A percentile compares a stretch with the other conserved stretches of the same genome.
phyloP scores from a whole-genome alignment of 2,113 vertebrate species.

The Alexandromys fortis region DNA sequence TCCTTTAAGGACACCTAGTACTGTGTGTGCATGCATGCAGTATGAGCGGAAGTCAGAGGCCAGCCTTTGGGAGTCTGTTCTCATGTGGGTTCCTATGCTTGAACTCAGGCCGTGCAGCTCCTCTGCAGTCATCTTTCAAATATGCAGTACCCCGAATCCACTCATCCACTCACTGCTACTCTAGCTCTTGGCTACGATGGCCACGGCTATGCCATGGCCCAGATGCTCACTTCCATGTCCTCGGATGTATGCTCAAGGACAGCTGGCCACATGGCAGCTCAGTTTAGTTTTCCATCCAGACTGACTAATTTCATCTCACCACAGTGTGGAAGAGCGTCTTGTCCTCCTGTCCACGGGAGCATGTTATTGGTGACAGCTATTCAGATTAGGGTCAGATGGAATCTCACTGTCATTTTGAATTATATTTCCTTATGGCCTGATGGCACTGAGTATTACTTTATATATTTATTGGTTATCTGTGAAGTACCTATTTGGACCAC shows the following conservation, averaged over 20 bases:
- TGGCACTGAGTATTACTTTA: background rate
- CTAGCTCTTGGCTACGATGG: too few species aligned
- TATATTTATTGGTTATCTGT: background rate
- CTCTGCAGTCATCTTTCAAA: background rate
- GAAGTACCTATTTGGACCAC: background rate
- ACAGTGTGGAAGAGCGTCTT: background rate
- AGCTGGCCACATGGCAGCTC: background rate
- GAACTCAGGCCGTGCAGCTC: background rate
- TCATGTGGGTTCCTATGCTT: background rate
- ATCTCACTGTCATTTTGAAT: background rate
- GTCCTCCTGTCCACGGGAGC: too few species aligned
- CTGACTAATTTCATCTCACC: background rate
- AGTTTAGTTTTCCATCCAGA: background rate
- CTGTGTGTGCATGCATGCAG: background rate
- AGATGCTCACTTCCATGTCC: background rate
- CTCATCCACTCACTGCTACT: too few species aligned
- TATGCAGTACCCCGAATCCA: background rate
- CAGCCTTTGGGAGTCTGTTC: background rate
- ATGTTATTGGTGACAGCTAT: background rate
- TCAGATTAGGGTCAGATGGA: background rate
- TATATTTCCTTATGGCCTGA: background rate
- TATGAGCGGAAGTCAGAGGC: background rate
- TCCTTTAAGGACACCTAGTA: background rate
- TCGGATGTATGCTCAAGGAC: background rate
- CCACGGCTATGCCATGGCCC: too few species aligned